Percentiles rank a stretch among this genome's conserved stretches.
These are phyloP conservation scores for Channallabes apus DNA, from an alignment of 2,797 vertebrate genomes.

Conservation along the genomic window DNA sequence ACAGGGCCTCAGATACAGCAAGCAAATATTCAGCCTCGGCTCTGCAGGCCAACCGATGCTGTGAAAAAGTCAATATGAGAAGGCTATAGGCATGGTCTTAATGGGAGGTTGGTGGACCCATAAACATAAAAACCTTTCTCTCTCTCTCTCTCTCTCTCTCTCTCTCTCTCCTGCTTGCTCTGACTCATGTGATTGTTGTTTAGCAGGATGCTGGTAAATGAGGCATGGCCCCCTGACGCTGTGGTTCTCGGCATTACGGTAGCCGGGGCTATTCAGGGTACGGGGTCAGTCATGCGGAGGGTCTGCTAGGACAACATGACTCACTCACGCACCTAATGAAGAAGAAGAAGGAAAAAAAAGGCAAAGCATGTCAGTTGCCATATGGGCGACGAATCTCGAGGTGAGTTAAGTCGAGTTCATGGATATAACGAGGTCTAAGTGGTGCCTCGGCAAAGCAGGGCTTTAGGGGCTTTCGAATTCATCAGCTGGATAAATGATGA, in stretches of 20 bases:
- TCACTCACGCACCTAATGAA: conserved; percentile 20
- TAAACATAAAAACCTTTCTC: conserved; percentile 2
- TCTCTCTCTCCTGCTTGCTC: neutral
- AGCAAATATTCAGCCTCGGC: neutral
- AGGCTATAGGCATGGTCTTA: conserved; percentile 17
- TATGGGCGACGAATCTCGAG: neutral
- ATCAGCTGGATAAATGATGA: neutral
- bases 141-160: neutral
- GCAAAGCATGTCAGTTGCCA: neutral
- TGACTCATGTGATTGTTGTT: conserved; percentile 38
- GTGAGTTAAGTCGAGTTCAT: conserved; percentile 10
- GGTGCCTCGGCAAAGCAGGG: conserved; percentile 8
- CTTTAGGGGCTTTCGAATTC: neutral
- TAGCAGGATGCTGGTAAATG: conserved; percentile 51
- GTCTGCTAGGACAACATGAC: conserved; percentile 40
- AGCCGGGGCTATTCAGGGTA: conserved; percentile 45
- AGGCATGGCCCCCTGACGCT: conserved; percentile 30
- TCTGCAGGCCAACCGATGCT: neutral
- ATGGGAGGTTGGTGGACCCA: conserved; percentile 3
- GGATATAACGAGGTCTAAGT: conserved; percentile 3
- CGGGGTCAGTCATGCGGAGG: conserved; percentile 42
- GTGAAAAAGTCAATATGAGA: neutral
- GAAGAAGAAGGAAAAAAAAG: neutral
- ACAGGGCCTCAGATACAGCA: neutral
- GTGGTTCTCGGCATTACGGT: conserved; percentile 28